Evolutionary conservation across 2,113 vertebrate genomes (phyloP), one percentile per base, ranked within the genome.

Genomic region (Apodemus sylvaticus): DNA sequence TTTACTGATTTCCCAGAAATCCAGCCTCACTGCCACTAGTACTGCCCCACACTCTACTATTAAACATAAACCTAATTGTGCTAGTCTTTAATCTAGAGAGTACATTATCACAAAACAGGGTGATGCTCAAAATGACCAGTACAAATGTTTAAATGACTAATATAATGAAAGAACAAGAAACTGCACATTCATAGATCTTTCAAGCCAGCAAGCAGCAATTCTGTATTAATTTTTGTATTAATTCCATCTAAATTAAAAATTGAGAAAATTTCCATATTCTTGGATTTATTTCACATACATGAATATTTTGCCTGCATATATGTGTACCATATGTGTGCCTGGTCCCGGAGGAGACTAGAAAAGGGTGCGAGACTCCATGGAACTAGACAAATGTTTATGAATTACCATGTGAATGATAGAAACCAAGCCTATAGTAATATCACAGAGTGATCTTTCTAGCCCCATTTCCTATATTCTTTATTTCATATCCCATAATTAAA

Each of bases 191-290:
- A 92, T 55, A 91, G 83, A 42, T 93, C 39, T 45, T 68, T 34
- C 66, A 78, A n/a, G 51, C 16, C 17, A 79, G 34, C 51, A 83
- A 53, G 89, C 4, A 86, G 13, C 24, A 70, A 82, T 90, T 45
- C 51, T 94, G 86, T 68, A 29, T 64, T 86, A 16, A 36, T 73
- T 90, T 45, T 58, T 94, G 86, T 68, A 29, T 64, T 86, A 16
- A 36, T 73, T 95, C 24, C 24, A 90, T 51, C 60, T 78, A 86
- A 92, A 82, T 86, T 55, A 92, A 88, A 95, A 70, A 1, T 26
- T 86, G 64, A 66, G 34, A 48, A 19, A 68, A 48, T 91, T 78
- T 34, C 45, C 17, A 26, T 93, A 58, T 51, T 86, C 17, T 36
- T 53, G 3, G 36, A 34, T 79, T 36, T 79, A 36, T 36, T 79